These are phyloP conservation scores for Microcebus murinus DNA, from an alignment of 2,113 vertebrate species.

Conservation along the genomic window DNA sequence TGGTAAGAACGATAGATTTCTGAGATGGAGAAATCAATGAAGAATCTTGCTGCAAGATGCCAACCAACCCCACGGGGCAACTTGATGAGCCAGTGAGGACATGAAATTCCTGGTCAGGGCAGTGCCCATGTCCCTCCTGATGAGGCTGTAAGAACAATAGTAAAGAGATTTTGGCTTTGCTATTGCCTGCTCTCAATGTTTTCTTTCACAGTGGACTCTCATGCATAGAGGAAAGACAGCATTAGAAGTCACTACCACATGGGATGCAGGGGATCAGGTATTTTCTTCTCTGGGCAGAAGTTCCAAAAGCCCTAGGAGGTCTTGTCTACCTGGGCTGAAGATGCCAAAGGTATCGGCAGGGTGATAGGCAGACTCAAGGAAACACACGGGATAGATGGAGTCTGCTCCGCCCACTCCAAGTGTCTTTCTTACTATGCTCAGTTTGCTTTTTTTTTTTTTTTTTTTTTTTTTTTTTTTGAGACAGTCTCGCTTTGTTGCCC, in stretches of 20 bases:
- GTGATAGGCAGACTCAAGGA: neutral
- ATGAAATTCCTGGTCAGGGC: rapidly evolving
- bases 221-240: neutral
- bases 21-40: neutral
- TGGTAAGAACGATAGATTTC: neutral
- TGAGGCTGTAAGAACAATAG: neutral
- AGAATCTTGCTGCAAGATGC: neutral
- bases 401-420: neutral
- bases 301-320: neutral
- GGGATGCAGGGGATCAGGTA: neutral
- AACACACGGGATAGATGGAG: neutral
- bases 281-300: neutral
- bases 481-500: too few species aligned
- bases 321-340: neutral
- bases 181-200: neutral
- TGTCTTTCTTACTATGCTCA: neutral
- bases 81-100: neutral
- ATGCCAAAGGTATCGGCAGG: neutral
- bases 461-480: too few species aligned
- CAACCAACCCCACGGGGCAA: neutral
- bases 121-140: neutral
- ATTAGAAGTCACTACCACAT: neutral
- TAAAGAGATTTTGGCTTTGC: neutral
- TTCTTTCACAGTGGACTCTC: neutral
- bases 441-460: too few species aligned